Percentiles rank a stretch among this genome's conserved stretches.
Evolutionary conservation across 2,113 vertebrate species (phyloP).

Genomic region (Menura novaehollandiae): DNA sequence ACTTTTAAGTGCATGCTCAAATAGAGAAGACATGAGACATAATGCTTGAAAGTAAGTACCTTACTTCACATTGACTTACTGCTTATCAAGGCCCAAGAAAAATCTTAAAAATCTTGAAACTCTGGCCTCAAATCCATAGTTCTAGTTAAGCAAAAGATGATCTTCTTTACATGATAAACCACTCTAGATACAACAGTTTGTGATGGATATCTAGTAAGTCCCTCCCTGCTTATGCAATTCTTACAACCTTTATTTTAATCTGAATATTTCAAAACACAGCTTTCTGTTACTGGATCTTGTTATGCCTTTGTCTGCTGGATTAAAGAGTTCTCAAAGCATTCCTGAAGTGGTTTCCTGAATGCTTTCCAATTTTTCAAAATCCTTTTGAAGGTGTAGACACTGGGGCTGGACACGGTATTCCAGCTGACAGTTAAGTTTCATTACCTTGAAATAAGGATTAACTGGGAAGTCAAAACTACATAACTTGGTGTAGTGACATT

Average conservation of each 20-base stretch:
- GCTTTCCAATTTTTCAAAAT: slow-evolving; percentile 42
- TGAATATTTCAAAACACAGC: slow-evolving; percentile 22
- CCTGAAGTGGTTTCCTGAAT: slow-evolving; percentile 43
- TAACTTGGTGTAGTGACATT: slow-evolving; percentile 16
- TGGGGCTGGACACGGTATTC: not conserved
- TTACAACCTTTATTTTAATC: not conserved
- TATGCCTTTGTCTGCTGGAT: slow-evolving; percentile 54
- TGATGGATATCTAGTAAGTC: not conserved
- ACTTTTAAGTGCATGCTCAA: not conserved
- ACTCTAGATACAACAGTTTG: not conserved
- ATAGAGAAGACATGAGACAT: not conserved
- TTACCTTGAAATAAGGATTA: slow-evolving; percentile 58
- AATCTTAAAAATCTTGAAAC: not conserved
- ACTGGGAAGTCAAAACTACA: slow-evolving; percentile 22
- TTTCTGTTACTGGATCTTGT: slow-evolving; percentile 39
- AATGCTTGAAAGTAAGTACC: not conserved
- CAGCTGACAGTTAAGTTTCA: slow-evolving; percentile 41
- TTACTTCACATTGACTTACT: not conserved
- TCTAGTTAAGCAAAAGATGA: not conserved
- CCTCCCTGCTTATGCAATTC: not conserved
- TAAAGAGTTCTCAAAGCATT: slow-evolving; percentile 59
- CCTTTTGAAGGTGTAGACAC: slow-evolving; percentile 52
- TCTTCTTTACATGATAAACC: not conserved
- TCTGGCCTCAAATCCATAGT: not conserved
- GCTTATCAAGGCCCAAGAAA: not conserved